Evolutionary conservation across 2,888 invertebrate genomes (phyloP).

Genomic region (Halocaridina rubra): DNA sequence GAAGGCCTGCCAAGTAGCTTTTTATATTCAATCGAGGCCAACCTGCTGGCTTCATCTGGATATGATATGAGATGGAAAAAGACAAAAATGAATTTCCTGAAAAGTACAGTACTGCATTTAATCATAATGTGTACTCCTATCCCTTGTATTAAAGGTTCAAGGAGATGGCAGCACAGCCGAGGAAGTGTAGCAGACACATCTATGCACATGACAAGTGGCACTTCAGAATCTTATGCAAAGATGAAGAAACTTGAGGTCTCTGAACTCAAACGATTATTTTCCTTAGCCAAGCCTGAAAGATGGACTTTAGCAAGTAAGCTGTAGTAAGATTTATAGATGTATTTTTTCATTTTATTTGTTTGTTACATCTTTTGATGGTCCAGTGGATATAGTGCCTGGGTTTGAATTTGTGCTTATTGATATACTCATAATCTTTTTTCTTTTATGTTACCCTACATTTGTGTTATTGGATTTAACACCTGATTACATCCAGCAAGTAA

Average conservation of each 20-base stretch:
- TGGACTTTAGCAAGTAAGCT: conserved; percentile 45
- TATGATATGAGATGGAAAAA: too few relatives aligned
- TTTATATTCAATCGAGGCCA: too few relatives aligned
- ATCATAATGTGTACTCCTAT: background rate
- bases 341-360: too few relatives aligned
- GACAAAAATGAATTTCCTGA: background rate
- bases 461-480: background rate
- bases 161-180: background rate
- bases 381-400: too few relatives aligned
- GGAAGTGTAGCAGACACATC: conserved; percentile 3
- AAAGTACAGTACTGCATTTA: background rate
- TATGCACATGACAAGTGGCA: background rate
- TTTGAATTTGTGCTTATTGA: too few relatives aligned
- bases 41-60: too few relatives aligned
- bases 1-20: too few relatives aligned
- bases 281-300: conserved; percentile 32
- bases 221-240: background rate
- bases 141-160: background rate
- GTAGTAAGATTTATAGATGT: too few relatives aligned
- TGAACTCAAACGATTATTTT: conserved; percentile 26
- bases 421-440: too few relatives aligned
- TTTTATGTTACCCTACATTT: too few relatives aligned
- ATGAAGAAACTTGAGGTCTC: background rate
- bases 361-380: too few relatives aligned
- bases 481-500: background rate